Evolutionary conservation across 2,888 invertebrate species (phyloP).

Genomic region (Gymnosoma rotundatum): DNA sequence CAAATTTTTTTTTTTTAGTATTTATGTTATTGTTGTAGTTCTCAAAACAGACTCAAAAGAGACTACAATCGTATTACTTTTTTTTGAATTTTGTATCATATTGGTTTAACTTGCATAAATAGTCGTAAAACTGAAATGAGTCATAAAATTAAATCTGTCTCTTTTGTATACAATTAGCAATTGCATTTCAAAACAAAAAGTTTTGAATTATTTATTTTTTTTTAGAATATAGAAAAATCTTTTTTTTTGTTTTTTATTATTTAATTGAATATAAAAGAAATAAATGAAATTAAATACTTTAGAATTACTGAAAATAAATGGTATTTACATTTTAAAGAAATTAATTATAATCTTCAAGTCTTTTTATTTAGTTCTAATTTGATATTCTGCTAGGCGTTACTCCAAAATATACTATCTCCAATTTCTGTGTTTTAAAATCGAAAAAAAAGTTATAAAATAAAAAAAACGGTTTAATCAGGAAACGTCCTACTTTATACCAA

Average conservation of each 20-base stretch:
- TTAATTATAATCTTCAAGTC: too few species aligned
- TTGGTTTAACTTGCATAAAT: conserved; percentile 16
- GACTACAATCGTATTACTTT: conserved; percentile 7
- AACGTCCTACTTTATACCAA: too few species aligned
- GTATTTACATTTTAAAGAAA: too few species aligned
- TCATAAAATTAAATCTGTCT: conserved; percentile 58
- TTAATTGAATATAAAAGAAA: background rate
- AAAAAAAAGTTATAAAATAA: too few species aligned
- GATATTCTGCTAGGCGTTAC: too few species aligned
- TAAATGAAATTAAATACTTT: too few species aligned
- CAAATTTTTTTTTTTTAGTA: conserved; percentile 5
- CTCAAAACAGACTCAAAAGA: conserved; percentile 5
- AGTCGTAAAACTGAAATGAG: conserved; percentile 50
- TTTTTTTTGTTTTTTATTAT: background rate
- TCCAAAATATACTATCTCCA: too few species aligned
- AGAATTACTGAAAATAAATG: too few species aligned
- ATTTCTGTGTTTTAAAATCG: too few species aligned
- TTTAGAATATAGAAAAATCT: background rate
- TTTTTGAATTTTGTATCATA: conserved; percentile 28
- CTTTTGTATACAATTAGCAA: conserved; percentile 30
- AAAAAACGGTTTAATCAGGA: too few species aligned
- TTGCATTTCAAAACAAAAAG: background rate
- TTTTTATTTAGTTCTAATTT: too few species aligned
- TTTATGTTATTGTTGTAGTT: conserved; percentile 14
- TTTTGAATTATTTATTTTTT: background rate